phyloP scores from a whole-genome alignment of 2,113 vertebrate species.

The Toxotes jaculatrix region DNA sequence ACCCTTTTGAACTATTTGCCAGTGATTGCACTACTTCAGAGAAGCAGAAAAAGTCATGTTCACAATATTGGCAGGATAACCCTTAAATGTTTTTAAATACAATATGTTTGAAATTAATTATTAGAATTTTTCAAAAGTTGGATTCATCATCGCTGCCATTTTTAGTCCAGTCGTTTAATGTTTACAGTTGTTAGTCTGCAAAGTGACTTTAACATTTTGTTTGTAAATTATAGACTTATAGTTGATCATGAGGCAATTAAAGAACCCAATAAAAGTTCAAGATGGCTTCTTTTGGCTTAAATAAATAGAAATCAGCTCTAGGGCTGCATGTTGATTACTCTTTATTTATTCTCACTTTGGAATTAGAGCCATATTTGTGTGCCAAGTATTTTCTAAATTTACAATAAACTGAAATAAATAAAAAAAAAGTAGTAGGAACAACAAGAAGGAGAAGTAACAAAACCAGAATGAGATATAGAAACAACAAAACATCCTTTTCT shows the following conservation, averaged over 20 bases:
- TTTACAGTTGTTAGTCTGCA: conserved; percentile 25
- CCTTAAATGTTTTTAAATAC: conserved; percentile 39
- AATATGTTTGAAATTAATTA: conserved; percentile 13
- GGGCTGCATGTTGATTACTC: neutral
- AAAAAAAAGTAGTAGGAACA: neutral
- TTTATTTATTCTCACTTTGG: neutral
- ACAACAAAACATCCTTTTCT: neutral
- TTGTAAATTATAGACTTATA: conserved; percentile 15
- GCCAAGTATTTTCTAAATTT: neutral
- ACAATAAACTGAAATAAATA: conserved; percentile 16
- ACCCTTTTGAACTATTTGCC: conserved; percentile 69
- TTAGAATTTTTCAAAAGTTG: neutral
- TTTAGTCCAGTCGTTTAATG: conserved; percentile 7
- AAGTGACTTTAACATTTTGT: conserved; percentile 23
- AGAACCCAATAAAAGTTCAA: conserved; percentile 10
- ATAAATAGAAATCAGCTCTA: conserved; percentile 8
- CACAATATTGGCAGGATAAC: conserved; percentile 28
- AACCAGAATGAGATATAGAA: neutral
- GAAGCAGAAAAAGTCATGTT: conserved; percentile 16
- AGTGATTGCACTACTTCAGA: conserved; percentile 52
- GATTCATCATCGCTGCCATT: conserved; percentile 17
- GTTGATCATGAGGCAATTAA: conserved; percentile 38
- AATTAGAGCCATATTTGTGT: neutral
- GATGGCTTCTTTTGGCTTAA: conserved; percentile 1
- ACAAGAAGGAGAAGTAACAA: neutral